Base-by-base conservation (phyloP, 2,113 vertebrate species). In the Petrocephalus zakoni region DNA sequence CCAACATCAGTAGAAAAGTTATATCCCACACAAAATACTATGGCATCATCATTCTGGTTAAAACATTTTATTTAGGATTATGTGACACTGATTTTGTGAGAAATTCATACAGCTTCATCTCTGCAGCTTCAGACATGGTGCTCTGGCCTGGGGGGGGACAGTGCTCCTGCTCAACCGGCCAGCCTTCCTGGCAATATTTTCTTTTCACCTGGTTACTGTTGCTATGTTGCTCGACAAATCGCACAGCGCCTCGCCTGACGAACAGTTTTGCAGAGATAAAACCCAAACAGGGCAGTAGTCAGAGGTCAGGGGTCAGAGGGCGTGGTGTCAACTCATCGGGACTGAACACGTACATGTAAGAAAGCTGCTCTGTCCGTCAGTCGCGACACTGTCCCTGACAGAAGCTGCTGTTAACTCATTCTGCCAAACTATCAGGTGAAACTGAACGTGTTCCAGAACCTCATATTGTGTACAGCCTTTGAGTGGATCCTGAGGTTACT, bases 161-260 rank as follows among this genome's bases (percentile, higher is more conserved):
- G 11, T 22, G 90, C 25, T 89, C 58, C 49, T 6, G 85, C 75
- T 37, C 83, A 64, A 29, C 25, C 19, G 22, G 17, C 55, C 83
- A 15, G 49, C 72, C 42, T 61, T 17, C 46, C 83, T 75, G 52
- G n/a, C n/a, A 72, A 17, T 88, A 29, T 87, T 91, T 85, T 87
- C 89, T 82, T 88, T 47, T 88, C 55, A 90, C 94, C 87, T 93
- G 86, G 95, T 93, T 92, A 95, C 94, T 88, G 94, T 96, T 95
- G 93, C 95, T 94, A 91, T 94, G 94, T 94, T 91, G 89, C 51
- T 52, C 78, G 5, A 89, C 72, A 75, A 81, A 89, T 83, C 91
- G 92, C 89, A 92, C 88, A 92, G 68, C 90, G 88, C 89, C 17
- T 64, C 90, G 90, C 89, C 88, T 90, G 84, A 81, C 75, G 68